These are phyloP conservation scores for Melanophora roralis DNA, from an alignment of 2,888 invertebrate species.

Conservation along the genomic window DNA sequence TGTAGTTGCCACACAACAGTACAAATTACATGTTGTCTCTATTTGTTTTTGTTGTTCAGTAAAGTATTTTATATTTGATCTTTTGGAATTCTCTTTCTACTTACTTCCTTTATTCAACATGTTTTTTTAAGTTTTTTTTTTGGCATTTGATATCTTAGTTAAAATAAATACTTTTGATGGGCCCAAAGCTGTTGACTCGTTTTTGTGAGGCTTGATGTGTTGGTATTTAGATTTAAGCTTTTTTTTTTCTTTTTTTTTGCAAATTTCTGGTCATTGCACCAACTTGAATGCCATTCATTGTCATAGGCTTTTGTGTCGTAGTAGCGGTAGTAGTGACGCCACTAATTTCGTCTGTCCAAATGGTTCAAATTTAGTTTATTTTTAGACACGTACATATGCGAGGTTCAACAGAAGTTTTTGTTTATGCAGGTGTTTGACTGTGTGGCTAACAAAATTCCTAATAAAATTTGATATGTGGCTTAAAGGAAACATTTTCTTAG, in stretches of 20 bases:
- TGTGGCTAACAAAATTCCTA: conserved; percentile 40
- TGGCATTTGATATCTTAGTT: conserved; percentile 63
- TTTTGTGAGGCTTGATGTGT: not conserved
- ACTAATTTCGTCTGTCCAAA: conserved; percentile 38
- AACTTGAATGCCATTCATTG: conserved; percentile 43
- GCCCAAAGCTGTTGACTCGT: conserved; percentile 2
- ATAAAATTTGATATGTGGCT: conserved; percentile 41
- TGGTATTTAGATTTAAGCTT: conserved; percentile 15
- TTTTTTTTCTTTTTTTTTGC: conserved; percentile 26
- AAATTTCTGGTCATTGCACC: conserved; percentile 57
- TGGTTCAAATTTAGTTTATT: conserved; percentile 50
- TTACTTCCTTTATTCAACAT: too few species aligned
- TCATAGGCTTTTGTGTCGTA: not conserved
- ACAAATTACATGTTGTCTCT: conserved; percentile 50
- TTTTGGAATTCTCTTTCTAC: conserved; percentile 40
- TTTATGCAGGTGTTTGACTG: conserved; percentile 61
- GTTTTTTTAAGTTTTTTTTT: conserved; percentile 30
- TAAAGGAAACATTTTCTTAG: too few species aligned
- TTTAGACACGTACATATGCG: not conserved
- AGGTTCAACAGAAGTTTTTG: conserved; percentile 32
- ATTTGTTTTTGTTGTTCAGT: conserved; percentile 40
- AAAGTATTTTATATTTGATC: conserved; percentile 52
- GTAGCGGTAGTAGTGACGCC: not conserved
- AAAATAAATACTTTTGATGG: conserved; percentile 37
- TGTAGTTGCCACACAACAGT: conserved; percentile 16